A percentile compares a stretch with the other conserved stretches of the same genome.
Evolutionary conservation across 1,140 invertebrate genomes (phyloP).

Genomic region (Bradysia coprophila): DNA sequence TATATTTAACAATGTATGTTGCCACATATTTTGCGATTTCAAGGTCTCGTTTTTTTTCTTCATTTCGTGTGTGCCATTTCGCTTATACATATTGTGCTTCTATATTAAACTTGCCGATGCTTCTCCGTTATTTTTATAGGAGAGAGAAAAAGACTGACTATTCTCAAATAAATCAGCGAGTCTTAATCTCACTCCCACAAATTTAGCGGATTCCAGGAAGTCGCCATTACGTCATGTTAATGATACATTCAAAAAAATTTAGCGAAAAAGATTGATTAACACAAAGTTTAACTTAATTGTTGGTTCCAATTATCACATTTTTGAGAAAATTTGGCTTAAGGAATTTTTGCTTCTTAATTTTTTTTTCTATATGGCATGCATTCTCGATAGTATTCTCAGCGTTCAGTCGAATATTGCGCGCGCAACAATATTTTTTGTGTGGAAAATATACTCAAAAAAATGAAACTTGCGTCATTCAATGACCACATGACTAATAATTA

Average conservation of each 20-base stretch:
- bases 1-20: neutral
- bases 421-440: neutral
- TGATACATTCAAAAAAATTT: no score
- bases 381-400: no score
- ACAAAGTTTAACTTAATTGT: neutral
- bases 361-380: no score
- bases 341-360: no score
- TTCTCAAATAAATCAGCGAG: constrained; percentile 18
- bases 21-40: neutral
- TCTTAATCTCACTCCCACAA: constrained; percentile 25
- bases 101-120: constrained; percentile 6
- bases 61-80: no score
- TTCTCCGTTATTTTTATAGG: constrained; percentile 24
- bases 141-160: constrained; percentile 27
- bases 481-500: neutral
- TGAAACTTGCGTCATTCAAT: neutral
- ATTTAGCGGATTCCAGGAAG: neutral
- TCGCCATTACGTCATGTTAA: neutral
- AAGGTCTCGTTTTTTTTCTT: neutral
- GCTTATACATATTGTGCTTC: no score
- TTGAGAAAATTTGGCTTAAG: neutral
- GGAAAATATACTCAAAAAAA: no score
- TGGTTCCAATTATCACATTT: neutral
- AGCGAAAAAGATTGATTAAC: no score
- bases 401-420: neutral